These are phyloP conservation scores for Lontra canadensis DNA, from an alignment of 2,113 vertebrate species.

Conservation along the genomic window DNA sequence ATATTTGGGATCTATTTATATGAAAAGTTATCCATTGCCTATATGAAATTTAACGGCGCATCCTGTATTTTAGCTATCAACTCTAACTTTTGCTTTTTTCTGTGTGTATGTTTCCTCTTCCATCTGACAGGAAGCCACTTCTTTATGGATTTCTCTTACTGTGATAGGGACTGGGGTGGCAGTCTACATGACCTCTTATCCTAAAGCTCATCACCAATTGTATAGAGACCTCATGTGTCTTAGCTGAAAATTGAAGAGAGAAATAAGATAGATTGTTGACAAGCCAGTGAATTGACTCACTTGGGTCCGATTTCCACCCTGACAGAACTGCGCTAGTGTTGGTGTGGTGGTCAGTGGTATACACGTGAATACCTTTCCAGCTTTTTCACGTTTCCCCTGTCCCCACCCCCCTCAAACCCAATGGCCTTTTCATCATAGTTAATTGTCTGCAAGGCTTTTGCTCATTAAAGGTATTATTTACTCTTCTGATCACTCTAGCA, in stretches of 20 bases:
- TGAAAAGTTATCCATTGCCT: conserved; percentile 4
- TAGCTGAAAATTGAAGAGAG: conserved; percentile 15
- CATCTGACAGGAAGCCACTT: not conserved
- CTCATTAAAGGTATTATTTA: not conserved
- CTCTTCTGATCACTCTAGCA: not conserved
- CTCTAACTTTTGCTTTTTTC: not conserved
- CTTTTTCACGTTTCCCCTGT: not conserved
- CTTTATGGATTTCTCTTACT: not conserved
- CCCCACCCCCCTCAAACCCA: not conserved
- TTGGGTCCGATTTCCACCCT: not conserved
- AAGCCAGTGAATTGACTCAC: not conserved
- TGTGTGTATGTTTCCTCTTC: not conserved
- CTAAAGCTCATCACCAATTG: not conserved
- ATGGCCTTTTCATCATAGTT: not conserved
- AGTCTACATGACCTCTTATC: not conserved
- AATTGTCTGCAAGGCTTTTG: not conserved
- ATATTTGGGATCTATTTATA: not conserved
- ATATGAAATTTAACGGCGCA: not conserved
- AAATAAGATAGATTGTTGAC: not conserved
- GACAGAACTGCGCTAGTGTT: not conserved
- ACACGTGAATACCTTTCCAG: not conserved
- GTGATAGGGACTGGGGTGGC: not conserved
- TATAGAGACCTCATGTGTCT: not conserved
- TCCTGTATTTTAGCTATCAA: not conserved
- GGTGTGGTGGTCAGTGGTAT: not conserved